Base-by-base conservation (phyloP, 2,888 invertebrate genomes). In the Volucella bombylans region DNA sequence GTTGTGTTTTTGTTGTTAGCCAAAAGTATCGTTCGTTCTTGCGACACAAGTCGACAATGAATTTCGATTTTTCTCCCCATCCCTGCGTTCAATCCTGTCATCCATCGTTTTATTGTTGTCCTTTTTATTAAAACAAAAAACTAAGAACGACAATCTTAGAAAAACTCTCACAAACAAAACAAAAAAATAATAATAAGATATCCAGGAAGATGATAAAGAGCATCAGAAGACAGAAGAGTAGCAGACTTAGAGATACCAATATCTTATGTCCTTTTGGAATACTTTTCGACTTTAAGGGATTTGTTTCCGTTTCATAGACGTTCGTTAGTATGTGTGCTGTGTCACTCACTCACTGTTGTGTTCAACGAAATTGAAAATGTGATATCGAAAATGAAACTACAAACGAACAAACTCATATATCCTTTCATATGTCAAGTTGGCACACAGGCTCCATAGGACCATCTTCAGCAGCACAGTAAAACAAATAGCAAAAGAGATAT, bases 181-280 rank as follows among this genome's bases (percentile, higher is more conserved):
- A 54, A 38, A 11, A 47, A 47, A 59, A 38, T 55, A 31, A 69
- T 65, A 69, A 69, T 57, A 67, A 47, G 54, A 73, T 78, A 82
- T 78, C 78, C 64, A 82, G 78, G 6, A 67, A 45, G 50, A 68
- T 64, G 62, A 73, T 64, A 72, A 68, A 82, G 62, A 82, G 68
- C 57, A 54, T 59, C 62, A 52, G 57, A 55, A 55, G 67, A 68
- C 43, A 41, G 50, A 50, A 61, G 45, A 18, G 54, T 69, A 47
- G n/a, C 6, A 18, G 45, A 62, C 55, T 57, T 50, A 74, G 50
- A 55, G 31, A 38, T 38, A 55, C 47, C 55, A 54, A 41, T 47
- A 41, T 45, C 62, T 18, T 39, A 62, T 61, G 67, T 67, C 67
- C 54, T 57, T 31, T 62, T 15, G 57, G 23, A 67, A 54, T 71